phyloP scores from a whole-genome alignment of 2,113 vertebrate species.

The Microcebus tavaratra region DNA sequence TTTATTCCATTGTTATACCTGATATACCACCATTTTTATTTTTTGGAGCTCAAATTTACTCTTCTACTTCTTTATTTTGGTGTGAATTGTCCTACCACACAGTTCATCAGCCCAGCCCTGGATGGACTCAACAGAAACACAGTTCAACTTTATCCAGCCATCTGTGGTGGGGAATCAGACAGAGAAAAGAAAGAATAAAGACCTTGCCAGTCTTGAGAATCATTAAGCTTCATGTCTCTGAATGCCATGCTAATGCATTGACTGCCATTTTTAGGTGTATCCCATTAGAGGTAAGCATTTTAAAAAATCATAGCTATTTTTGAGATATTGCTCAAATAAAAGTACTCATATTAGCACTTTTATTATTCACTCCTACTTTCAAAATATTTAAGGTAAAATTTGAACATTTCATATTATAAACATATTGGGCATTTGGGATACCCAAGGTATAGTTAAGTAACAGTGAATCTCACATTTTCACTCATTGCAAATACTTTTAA shows the following conservation, averaged over 20 bases:
- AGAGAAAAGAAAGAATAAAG: neutral
- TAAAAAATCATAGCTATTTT: neutral
- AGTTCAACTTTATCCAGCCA: neutral
- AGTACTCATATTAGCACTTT: neutral
- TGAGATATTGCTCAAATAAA: neutral
- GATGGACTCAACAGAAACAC: neutral
- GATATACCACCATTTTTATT: neutral
- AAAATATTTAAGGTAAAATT: conserved; percentile 28
- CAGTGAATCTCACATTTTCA: neutral
- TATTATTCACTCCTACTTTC: neutral
- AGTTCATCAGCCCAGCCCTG: neutral
- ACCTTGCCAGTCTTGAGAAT: neutral
- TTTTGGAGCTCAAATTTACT: neutral
- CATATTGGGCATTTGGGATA: neutral
- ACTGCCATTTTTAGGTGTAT: neutral
- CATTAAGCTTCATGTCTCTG: neutral
- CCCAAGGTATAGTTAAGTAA: neutral
- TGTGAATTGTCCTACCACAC: neutral
- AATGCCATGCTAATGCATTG: neutral
- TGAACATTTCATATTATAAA: neutral
- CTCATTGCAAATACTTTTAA: neutral
- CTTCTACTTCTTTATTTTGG: neutral
- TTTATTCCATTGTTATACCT: neutral
- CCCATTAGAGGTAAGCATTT: neutral
- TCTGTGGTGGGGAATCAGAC: neutral